Evolutionary conservation across 2,113 vertebrate species (phyloP).

Genomic region (Thamnophis sirtalis): DNA sequence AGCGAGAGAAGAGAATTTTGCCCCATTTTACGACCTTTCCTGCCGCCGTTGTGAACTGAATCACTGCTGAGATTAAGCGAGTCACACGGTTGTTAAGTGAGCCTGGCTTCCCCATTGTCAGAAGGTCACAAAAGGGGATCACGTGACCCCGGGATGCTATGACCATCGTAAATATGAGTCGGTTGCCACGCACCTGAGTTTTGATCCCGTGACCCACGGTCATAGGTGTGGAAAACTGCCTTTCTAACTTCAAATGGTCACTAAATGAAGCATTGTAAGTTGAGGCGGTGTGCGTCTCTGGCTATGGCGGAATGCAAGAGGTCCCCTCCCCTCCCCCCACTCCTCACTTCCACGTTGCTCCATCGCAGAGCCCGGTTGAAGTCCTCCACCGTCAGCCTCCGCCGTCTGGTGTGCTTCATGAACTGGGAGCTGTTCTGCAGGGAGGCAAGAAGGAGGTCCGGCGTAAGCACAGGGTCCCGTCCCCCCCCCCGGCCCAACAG

Average conservation of each 20-base stretch:
- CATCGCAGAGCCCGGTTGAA: constrained; percentile 88
- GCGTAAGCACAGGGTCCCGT: background rate
- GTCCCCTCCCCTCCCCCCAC: background rate
- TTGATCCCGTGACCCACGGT: too few species aligned
- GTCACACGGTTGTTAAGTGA: background rate
- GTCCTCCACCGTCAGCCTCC: constrained; percentile 86
- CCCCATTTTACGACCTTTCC: background rate
- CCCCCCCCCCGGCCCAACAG: background rate
- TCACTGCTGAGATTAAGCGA: background rate
- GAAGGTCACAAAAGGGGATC: too few species aligned
- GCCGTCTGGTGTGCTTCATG: constrained; percentile 84
- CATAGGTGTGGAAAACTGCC: too few species aligned
- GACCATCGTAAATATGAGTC: too few species aligned
- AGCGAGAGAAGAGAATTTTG: background rate
- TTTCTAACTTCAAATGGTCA: too few species aligned
- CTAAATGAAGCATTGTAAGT: too few species aligned
- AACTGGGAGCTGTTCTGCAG: constrained; percentile 88
- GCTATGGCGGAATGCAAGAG: background rate
- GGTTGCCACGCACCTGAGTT: too few species aligned
- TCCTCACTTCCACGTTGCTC: constrained; percentile 86
- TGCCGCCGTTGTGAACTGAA: background rate
- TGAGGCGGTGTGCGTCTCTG: too few species aligned
- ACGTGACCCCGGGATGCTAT: fast-evolving
- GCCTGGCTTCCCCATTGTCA: background rate
- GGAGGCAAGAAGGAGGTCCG: background rate